A percentile compares a stretch with the other conserved stretches of the same genome.
Conservation (phyloP, 2,797 vertebrate species). For the Falco naumanni region DNA sequence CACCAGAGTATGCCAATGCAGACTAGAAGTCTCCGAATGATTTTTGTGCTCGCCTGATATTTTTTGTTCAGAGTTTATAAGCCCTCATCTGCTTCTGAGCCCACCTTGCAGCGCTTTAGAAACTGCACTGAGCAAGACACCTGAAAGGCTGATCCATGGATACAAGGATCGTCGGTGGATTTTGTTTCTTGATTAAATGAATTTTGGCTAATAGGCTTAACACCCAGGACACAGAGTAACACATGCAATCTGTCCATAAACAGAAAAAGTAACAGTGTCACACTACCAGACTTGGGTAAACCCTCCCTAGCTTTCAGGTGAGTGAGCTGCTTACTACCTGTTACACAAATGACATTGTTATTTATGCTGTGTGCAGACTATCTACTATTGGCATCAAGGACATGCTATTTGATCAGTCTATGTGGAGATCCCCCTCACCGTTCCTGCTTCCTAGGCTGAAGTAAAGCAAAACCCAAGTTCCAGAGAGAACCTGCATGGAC, state of each 20-base stretch:
- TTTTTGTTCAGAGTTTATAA: neutral
- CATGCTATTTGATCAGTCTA: neutral
- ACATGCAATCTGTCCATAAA: neutral
- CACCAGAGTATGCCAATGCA: neutral
- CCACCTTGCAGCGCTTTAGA: neutral
- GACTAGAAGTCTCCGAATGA: neutral
- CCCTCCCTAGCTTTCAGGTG: neutral
- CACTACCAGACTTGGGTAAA: neutral
- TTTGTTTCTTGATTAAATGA: neutral
- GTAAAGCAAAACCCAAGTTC: neutral
- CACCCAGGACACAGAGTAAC: neutral
- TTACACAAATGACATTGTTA: neutral
- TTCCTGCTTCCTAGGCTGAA: neutral
- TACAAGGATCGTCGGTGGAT: accelerated
- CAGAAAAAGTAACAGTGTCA: neutral
- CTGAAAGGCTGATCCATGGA: neutral
- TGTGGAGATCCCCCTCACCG: neutral
- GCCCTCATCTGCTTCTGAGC: neutral
- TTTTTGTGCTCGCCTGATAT: neutral
- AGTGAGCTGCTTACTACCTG: neutral
- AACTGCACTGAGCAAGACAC: neutral
- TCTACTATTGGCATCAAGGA: neutral
- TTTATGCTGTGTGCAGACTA: accelerated
- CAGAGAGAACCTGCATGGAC: neutral
- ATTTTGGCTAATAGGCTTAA: neutral